Percentiles rank a stretch among this genome's conserved stretches.
Conservation (phyloP, 2,113 vertebrate species). For the Campylorhamphus procurvoides region DNA sequence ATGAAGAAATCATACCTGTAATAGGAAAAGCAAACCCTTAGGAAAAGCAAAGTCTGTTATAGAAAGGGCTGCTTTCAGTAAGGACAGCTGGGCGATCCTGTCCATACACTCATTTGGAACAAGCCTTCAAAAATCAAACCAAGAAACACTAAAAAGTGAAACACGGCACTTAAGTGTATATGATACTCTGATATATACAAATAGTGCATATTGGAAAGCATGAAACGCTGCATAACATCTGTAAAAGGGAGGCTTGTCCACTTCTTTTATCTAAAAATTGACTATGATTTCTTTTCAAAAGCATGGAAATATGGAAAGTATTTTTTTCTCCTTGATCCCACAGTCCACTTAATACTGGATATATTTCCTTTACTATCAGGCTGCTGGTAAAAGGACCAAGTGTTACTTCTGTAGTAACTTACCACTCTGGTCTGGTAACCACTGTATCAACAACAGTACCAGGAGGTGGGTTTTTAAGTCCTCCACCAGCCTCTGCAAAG, state of each 20-base stretch:
- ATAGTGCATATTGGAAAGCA: neutral
- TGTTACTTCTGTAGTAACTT: neutral
- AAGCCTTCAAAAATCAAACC: neutral
- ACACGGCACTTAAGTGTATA: neutral
- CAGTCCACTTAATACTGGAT: accelerated
- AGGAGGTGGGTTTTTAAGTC: slow-evolving; percentile 87
- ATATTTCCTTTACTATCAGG: accelerated
- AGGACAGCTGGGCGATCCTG: neutral
- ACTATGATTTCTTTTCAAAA: neutral
- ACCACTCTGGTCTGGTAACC: slow-evolving; percentile 97
- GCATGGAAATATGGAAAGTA: accelerated
- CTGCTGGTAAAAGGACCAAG: neutral
- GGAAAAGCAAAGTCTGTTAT: neutral
- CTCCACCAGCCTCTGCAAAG: slow-evolving; percentile 77
- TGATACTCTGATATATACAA: neutral
- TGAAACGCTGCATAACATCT: neutral
- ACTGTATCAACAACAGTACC: slow-evolving; percentile 89
- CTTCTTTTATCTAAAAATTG: neutral
- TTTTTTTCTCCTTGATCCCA: no score
- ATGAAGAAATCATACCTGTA: slow-evolving; percentile 94
- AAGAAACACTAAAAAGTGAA: neutral
- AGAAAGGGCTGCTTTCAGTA: neutral
- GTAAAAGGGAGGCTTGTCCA: neutral
- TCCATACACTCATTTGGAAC: neutral
- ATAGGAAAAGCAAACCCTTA: neutral